These are phyloP conservation scores for Pomatorhinus ruficollis DNA, from an alignment of 2,113 vertebrate genomes.

Conservation along the genomic window DNA sequence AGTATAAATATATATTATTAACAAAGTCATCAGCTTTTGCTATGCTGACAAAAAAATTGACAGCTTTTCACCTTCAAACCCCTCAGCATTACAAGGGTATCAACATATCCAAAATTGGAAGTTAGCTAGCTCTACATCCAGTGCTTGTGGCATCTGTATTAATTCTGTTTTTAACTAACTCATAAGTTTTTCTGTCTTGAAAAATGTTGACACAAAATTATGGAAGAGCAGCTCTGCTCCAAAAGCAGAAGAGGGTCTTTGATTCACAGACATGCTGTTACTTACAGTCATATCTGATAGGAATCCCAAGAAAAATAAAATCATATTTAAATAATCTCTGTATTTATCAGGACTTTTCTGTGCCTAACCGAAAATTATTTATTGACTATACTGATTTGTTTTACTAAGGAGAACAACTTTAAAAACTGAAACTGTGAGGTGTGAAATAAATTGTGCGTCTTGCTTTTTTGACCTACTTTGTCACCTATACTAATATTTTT, in stretches of 20 bases:
- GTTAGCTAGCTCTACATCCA: not conserved
- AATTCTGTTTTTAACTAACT: not conserved
- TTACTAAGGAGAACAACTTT: not conserved
- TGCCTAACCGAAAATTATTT: not conserved
- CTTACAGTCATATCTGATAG: not conserved
- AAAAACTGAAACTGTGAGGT: not conserved
- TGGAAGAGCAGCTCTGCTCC: not conserved
- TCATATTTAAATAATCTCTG: not conserved
- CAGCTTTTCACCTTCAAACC: not conserved
- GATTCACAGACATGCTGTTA: not conserved
- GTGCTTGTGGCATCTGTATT: not conserved
- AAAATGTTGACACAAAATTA: not conserved
- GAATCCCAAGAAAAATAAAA: not conserved
- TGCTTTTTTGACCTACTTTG: not conserved
- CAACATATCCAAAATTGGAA: not conserved
- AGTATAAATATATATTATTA: not conserved
- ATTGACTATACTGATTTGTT: not conserved
- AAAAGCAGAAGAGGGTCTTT: not conserved
- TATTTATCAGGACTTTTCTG: not conserved
- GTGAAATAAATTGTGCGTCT: not conserved
- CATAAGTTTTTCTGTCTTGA: not conserved
- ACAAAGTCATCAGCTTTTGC: not conserved
- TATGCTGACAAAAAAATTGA: not conserved
- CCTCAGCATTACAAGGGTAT: not conserved
- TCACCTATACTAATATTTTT: not conserved